A percentile compares a stretch with the other conserved stretches of the same genome.
These are phyloP conservation scores for Acanthosoma haemorrhoidale DNA, from an alignment of 2,888 invertebrate genomes.

Conservation along the genomic window DNA sequence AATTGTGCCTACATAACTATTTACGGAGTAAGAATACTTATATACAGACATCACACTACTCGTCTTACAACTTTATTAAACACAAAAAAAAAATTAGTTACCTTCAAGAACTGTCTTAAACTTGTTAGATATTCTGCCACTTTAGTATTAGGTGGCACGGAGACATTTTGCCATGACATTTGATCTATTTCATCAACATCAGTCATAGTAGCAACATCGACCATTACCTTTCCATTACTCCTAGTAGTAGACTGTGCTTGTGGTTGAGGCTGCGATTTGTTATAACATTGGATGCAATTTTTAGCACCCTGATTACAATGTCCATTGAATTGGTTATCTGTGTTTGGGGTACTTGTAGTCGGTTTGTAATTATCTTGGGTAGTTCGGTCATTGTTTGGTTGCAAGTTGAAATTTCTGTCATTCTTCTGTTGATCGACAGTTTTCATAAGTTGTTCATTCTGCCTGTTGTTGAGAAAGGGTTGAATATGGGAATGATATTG, in stretches of 20 bases:
- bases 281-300: slow-evolving; percentile 38
- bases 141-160: slow-evolving; percentile 42
- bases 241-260: slow-evolving; percentile 28
- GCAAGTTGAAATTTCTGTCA: slow-evolving; percentile 20
- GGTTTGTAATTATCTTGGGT: slow-evolving; percentile 34
- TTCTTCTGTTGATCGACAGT: slow-evolving; percentile 5
- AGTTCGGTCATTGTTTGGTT: slow-evolving; percentile 21
- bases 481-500: slow-evolving; percentile 37
- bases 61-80: not conserved
- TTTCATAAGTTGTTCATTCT: slow-evolving; percentile 18
- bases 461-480: slow-evolving; percentile 32
- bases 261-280: slow-evolving; percentile 20
- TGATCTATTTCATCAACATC: slow-evolving; percentile 43
- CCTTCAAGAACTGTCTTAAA: slow-evolving; percentile 43
- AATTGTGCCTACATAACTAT: too few relatives aligned
- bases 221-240: slow-evolving; percentile 38
- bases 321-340: slow-evolving; percentile 33
- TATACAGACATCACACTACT: too few relatives aligned
- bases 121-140: slow-evolving; percentile 43
- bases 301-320: slow-evolving; percentile 38
- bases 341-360: slow-evolving; percentile 25
- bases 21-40: too few relatives aligned
- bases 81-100: slow-evolving; percentile 17
- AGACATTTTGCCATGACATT: slow-evolving; percentile 41
- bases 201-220: slow-evolving; percentile 43